Percentiles rank a stretch among this genome's conserved stretches.
Evolutionary conservation across 2,888 invertebrate genomes (phyloP).

Genomic region (Ophion costatus): DNA sequence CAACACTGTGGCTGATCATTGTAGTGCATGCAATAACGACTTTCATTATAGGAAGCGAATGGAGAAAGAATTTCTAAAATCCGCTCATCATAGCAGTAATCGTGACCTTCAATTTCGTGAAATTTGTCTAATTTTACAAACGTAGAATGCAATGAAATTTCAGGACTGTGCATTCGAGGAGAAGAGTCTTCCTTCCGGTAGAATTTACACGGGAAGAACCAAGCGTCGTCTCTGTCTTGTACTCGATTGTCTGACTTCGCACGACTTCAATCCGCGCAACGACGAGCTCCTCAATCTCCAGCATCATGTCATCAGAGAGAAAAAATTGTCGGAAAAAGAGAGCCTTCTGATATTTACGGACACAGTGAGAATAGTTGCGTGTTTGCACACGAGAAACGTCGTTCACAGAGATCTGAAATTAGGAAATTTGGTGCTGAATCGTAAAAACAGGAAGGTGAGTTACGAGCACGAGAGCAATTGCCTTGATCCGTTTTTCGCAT

Average conservation of each 20-base stretch:
- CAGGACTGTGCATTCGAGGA: slow-evolving; percentile 90
- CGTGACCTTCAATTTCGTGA: no score
- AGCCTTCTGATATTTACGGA: slow-evolving; percentile 90
- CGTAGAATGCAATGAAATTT: slow-evolving; percentile 69
- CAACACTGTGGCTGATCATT: no score
- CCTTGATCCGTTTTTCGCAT: no score
- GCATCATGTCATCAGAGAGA: slow-evolving; percentile 91
- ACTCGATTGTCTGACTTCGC: slow-evolving; percentile 89
- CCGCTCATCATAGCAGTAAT: no score
- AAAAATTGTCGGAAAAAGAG: slow-evolving; percentile 90
- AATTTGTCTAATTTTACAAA: background rate
- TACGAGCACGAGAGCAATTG: background rate
- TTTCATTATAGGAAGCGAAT: no score
- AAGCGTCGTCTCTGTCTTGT: slow-evolving; percentile 88
- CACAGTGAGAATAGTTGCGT: slow-evolving; percentile 89
- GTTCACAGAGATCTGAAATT: slow-evolving; percentile 91
- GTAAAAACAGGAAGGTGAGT: slow-evolving; percentile 85
- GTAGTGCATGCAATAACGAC: no score
- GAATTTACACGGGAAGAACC: slow-evolving; percentile 86
- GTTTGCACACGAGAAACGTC: slow-evolving; percentile 91
- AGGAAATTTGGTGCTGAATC: slow-evolving; percentile 91
- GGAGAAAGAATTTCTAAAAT: no score
- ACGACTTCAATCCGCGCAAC: slow-evolving; percentile 86
- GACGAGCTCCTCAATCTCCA: slow-evolving; percentile 88
- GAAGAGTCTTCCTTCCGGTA: slow-evolving; percentile 84